Conservation (phyloP, 1,140 invertebrate species). For the Anoplophora glabripennis region DNA sequence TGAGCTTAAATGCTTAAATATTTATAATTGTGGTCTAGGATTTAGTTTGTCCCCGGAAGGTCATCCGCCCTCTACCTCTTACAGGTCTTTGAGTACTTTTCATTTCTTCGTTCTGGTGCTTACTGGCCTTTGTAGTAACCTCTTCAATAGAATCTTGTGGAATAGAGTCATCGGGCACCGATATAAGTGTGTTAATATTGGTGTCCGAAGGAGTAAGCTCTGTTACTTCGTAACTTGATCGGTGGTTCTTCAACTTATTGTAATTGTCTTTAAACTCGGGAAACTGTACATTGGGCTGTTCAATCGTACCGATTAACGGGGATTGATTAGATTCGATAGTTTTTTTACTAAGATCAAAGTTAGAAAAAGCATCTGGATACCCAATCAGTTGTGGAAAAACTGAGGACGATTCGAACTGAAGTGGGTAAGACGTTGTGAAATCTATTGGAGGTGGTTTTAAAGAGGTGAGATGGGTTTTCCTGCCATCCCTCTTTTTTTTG, state of each 20-base stretch:
- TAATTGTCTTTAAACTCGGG: background rate
- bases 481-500: slow-evolving; percentile 1
- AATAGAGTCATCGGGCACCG: background rate
- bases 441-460: background rate
- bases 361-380: background rate
- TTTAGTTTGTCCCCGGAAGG: too few relatives aligned
- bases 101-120: too few relatives aligned
- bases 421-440: slow-evolving; percentile 1
- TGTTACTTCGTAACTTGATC: background rate
- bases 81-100: too few relatives aligned
- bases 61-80: too few relatives aligned
- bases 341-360: background rate
- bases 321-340: background rate
- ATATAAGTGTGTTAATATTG: background rate
- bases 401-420: background rate
- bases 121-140: too few relatives aligned
- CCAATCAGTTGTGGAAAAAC: background rate
- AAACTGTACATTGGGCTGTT: background rate
- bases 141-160: too few relatives aligned
- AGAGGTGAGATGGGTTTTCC: background rate
- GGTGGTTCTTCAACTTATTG: slow-evolving; percentile 2
- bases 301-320: background rate
- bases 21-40: too few relatives aligned
- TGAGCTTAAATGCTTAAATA: too few relatives aligned
- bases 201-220: background rate